These are phyloP conservation scores for Epinephelus cyanopodus DNA, from an alignment of 2,113 vertebrate genomes.

Conservation along the genomic window DNA sequence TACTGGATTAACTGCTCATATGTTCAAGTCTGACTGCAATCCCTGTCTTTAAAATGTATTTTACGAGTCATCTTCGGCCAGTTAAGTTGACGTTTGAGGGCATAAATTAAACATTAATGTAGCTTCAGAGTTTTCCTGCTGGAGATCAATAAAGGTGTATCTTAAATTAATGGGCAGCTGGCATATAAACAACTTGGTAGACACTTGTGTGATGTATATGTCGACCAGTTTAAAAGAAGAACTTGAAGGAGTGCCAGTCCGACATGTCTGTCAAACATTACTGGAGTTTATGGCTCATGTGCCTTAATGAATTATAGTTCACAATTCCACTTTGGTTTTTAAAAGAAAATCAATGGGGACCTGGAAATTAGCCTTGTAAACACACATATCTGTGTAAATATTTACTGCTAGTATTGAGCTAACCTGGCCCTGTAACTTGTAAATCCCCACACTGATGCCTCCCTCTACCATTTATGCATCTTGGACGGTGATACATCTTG, in stretches of 20 bases:
- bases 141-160: background rate
- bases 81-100: background rate
- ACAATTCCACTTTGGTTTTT: background rate
- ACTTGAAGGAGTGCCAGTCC: background rate
- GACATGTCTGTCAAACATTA: background rate
- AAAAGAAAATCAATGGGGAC: background rate
- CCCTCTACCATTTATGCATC: conserved; percentile 32
- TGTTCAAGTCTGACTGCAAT: conserved; percentile 4
- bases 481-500: conserved; percentile 68
- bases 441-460: conserved; percentile 13
- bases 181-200: background rate
- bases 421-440: conserved; percentile 4
- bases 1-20: conserved; percentile 14
- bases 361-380: conserved; percentile 1
- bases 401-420: background rate
- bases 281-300: conserved; percentile 1
- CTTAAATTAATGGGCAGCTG: no score
- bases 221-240: background rate
- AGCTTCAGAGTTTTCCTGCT: no score
- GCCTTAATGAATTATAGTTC: background rate
- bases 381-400: background rate
- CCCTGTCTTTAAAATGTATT: background rate
- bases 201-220: background rate
- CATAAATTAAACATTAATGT: background rate
- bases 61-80: background rate